Evolutionary conservation across 2,113 vertebrate species (phyloP), one percentile per base, ranked within the genome.

Genomic region (Talpa occidentalis): DNA sequence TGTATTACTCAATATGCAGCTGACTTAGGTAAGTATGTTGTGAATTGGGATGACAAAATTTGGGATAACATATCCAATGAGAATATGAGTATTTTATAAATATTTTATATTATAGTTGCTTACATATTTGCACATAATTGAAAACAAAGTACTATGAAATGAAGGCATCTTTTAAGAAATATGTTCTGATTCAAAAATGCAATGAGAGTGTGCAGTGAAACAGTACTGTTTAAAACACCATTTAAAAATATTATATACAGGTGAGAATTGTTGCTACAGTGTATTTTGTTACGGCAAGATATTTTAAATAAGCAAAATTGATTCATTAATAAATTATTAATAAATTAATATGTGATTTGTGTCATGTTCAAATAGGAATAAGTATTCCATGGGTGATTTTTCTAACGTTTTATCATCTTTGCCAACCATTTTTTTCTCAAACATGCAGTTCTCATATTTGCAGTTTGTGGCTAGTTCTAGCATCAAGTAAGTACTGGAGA

Each of bases 81-180:
- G 24, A 88, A 95, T 79, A 73, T 40, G 21, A 77, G 12, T 52
- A 22, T 56, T 56, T 22, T 56, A 56, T 89, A 35, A 86, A 83
- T 49, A 62, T 49, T 90, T 93, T 91, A 79, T 92, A 76, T 84
- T 94, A 78, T 40, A 80, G 2, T 93, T 80, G 15, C 49, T 91
- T 95, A 93, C 90, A 85, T 91, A 90, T 96, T 92, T 95, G 74
- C 91, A 93, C 47, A 94, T 90, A 92, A 94, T 73, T 86, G 42
- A 56, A 97, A 96, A 56, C 1, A 59, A 56, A 82, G 14, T 70
- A 69, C 17, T 66, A 81, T 62, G 17, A 95, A 94, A 96, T 95
- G 73, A 96, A 96, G 88, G 35, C 35, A 84, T 93, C 67, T 93
- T 95, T 91, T 52, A 70, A 74, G 69, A 87, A 82, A 66, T 35